These are phyloP conservation scores for Idaea aversata DNA, from an alignment of 2,888 invertebrate genomes.

Conservation along the genomic window DNA sequence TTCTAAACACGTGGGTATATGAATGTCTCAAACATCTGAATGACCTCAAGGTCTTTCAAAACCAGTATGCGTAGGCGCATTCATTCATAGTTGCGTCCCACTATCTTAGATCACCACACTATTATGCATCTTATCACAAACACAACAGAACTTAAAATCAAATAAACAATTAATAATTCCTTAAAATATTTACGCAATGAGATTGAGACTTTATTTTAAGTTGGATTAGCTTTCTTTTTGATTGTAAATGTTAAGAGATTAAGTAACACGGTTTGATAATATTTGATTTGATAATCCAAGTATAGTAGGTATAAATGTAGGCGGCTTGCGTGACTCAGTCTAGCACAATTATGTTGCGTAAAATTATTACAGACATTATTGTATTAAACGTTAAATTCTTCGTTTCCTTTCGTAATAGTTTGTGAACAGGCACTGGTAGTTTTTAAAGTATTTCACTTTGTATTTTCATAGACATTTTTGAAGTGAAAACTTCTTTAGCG, in stretches of 20 bases:
- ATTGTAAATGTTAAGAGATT: no score
- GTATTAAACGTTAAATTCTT: neutral
- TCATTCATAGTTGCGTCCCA: slow-evolving; percentile 39
- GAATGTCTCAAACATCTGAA: slow-evolving; percentile 5
- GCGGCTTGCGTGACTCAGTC: neutral
- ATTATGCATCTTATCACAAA: neutral
- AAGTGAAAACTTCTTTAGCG: no score
- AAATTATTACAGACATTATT: slow-evolving; percentile 1
- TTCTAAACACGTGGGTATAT: no score
- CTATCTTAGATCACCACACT: neutral
- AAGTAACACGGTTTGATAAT: no score
- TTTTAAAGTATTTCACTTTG: neutral
- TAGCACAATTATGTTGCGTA: neutral
- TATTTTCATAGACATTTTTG: no score
- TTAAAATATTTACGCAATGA: no score
- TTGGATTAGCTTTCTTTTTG: no score
- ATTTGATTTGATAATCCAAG: no score
- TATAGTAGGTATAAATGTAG: neutral
- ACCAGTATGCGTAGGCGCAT: slow-evolving; percentile 47
- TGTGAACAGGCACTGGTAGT: neutral
- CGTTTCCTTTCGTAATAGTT: neutral
- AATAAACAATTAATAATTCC: no score
- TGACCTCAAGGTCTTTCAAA: slow-evolving; percentile 40
- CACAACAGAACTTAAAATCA: neutral
- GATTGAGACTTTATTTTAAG: no score